Base-by-base conservation (phyloP, 2,797 vertebrate species). In the Choloepus didactylus region DNA sequence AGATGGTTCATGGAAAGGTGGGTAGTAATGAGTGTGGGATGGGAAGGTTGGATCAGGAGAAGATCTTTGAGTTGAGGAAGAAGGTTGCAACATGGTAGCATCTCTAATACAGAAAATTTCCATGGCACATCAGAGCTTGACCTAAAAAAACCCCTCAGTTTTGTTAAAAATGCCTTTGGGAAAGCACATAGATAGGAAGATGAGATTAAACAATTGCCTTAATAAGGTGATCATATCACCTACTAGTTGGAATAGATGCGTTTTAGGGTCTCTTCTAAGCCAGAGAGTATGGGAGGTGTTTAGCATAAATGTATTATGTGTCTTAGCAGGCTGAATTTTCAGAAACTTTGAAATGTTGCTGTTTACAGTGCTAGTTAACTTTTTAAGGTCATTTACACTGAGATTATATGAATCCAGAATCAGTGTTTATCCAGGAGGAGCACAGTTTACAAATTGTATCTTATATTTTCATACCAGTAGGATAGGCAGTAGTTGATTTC, bases 261-360 rank as follows among this genome's bases (percentile, higher is more conserved):
- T 49, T 81, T 84, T 75, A 31, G 19, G 35, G 15, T 56, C 14
- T 38, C 10, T 84, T 25, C 44, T 77, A 70, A 60, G 62, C 41
- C 21, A 44, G 64, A 87, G 44, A 75, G 38, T 21, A 6, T 35
- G 82, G 29, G 38, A 80, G 49, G 7, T n/a, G 16, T 8, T 79
- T 86, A 91, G 15, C 46, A 25, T 77, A 31, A 4, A 64, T 75
- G 25, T 56, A 35, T 35, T 15, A 9, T 46, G 14, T 70, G 21
- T 75, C 19, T 72, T 87, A 5, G 41, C 38, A 66, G 25, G 4
- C 35, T 75, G 87, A 25, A 49, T 73, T 75, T 86, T 46, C 0
- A 12, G 77, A 46, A 81, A 67, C 18, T 84, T 87, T 70, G 29
- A 79, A 84, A 5, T 93, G 62, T 4, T 87, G 21, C 44, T 77